Evolutionary conservation across 2,797 vertebrate genomes (phyloP).

Genomic region (Semotilus atromaculatus): DNA sequence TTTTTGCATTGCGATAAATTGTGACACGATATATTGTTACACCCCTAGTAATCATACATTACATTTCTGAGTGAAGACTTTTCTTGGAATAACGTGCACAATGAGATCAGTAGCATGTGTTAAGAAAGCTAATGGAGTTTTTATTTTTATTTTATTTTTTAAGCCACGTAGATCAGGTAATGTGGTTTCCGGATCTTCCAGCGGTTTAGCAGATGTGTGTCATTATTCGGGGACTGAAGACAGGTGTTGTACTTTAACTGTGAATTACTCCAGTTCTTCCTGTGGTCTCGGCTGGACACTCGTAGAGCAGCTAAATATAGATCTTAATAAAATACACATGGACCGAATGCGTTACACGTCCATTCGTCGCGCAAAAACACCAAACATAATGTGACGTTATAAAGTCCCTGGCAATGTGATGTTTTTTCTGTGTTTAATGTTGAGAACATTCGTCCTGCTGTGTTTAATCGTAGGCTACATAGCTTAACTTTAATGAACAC

Average conservation of each 20-base stretch:
- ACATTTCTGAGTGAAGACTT: too few relatives aligned
- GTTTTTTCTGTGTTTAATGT: background rate
- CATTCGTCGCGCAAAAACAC: background rate
- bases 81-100: too few relatives aligned
- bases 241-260: slow-evolving; percentile 29
- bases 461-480: background rate
- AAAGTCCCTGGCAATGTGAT: slow-evolving; percentile 26
- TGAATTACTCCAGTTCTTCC: slow-evolving; percentile 57
- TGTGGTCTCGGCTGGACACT: slow-evolving; percentile 15
- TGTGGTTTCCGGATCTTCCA: background rate
- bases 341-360: background rate
- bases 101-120: background rate
- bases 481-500: background rate
- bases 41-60: background rate
- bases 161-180: background rate
- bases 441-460: background rate
- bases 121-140: too few relatives aligned
- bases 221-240: background rate
- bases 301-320: background rate
- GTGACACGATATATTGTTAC: too few relatives aligned
- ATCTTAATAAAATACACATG: background rate
- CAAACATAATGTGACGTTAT: background rate
- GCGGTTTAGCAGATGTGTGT: background rate
- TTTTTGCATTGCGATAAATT: too few relatives aligned
- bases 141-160: too few relatives aligned